Evolutionary conservation across 2,113 vertebrate genomes (phyloP).

Genomic region (Passer montanus): DNA sequence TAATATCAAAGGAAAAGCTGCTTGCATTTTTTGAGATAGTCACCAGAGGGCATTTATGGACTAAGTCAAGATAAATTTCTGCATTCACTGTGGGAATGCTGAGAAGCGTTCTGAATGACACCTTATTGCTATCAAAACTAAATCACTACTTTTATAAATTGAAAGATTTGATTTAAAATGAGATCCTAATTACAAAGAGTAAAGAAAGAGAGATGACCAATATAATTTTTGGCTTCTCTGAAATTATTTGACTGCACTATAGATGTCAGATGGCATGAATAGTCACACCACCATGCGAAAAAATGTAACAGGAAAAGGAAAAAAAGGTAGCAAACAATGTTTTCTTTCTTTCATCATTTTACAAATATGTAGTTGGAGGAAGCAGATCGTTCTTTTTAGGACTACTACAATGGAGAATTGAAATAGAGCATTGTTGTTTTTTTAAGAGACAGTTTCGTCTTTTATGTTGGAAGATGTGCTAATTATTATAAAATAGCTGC

Average conservation of each 20-base stretch:
- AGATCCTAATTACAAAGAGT: neutral
- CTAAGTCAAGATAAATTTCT: constrained; percentile 71
- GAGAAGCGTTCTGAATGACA: constrained; percentile 34
- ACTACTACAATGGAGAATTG: neutral
- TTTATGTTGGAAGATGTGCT: constrained; percentile 38
- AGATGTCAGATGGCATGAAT: neutral
- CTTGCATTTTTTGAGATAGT: constrained; percentile 76
- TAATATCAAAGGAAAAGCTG: neutral
- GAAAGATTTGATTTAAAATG: constrained; percentile 22
- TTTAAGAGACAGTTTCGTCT: constrained; percentile 23
- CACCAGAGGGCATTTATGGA: constrained; percentile 85
- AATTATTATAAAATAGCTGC: constrained; percentile 59
- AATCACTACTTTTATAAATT: neutral
- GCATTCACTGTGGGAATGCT: constrained; percentile 40
- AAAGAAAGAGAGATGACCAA: neutral
- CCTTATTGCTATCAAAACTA: constrained; percentile 34
- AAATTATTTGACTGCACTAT: neutral
- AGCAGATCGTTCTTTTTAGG: constrained; percentile 8
- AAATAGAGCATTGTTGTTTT: neutral
- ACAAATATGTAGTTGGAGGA: neutral
- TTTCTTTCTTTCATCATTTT: constrained; percentile 14
- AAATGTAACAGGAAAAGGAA: neutral
- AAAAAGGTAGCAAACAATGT: neutral
- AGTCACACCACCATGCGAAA: neutral
- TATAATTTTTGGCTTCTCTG: neutral